phyloP scores from a whole-genome alignment of 2,888 invertebrate species.

The Bedellia somnulentella region DNA sequence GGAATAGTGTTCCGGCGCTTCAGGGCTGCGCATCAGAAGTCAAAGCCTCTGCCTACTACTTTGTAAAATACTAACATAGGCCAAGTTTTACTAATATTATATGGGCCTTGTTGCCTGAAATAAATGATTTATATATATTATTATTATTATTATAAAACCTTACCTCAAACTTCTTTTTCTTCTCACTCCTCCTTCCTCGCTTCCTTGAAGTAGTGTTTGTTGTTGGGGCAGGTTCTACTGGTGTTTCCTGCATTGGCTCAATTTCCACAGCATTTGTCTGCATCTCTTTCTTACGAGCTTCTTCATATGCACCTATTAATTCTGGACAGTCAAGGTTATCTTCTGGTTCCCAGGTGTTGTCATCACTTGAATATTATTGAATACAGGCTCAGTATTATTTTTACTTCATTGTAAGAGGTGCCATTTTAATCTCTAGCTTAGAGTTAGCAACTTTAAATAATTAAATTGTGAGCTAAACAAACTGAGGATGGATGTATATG shows the following conservation, averaged over 20 bases:
- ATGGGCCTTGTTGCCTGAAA: too few relatives aligned
- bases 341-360: conserved; percentile 85
- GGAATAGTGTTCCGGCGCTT: too few relatives aligned
- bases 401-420: not conserved
- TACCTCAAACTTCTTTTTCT: conserved; percentile 12
- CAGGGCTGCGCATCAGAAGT: too few relatives aligned
- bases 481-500: too few relatives aligned
- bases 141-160: conserved; percentile 1
- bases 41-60: too few relatives aligned
- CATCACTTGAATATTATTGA: conserved; percentile 47
- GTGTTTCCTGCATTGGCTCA: conserved; percentile 6
- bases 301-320: conserved; percentile 72
- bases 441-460: too few relatives aligned
- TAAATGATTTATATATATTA: too few relatives aligned
- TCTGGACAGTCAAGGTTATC: conserved; percentile 80
- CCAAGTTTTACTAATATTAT: too few relatives aligned
- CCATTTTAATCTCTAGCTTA: too few relatives aligned
- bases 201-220: conserved; percentile 30
- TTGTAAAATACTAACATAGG: too few relatives aligned
- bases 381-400: not conserved
- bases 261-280: conserved; percentile 20
- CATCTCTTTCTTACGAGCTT: conserved; percentile 51
- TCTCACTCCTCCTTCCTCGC: conserved; percentile 18
- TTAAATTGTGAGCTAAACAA: too few relatives aligned
- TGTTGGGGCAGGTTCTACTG: not conserved